Evolutionary conservation across 1,140 invertebrate genomes (phyloP).

Genomic region (Odontomachus brunneus): DNA sequence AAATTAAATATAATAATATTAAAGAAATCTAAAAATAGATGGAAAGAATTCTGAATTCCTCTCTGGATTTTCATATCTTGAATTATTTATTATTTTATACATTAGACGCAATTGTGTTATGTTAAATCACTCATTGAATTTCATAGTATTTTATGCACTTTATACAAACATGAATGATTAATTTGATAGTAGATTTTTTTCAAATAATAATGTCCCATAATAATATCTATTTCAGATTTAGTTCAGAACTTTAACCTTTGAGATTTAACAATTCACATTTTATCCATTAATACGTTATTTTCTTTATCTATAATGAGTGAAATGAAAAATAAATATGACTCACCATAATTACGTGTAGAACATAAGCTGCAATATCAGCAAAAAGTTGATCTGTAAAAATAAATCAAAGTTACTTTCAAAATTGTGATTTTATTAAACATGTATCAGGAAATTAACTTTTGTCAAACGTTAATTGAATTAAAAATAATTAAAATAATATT

Average conservation of each 20-base stretch:
- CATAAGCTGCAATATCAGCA: background rate
- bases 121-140: background rate
- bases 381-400: slow-evolving; percentile 27
- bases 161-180: background rate
- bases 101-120: background rate
- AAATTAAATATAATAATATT: background rate
- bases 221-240: slow-evolving; percentile 2
- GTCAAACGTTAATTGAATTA: no score
- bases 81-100: background rate
- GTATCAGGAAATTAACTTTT: background rate
- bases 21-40: no score
- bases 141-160: background rate
- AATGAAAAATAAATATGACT: background rate
- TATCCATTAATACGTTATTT: background rate
- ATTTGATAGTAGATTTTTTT: background rate
- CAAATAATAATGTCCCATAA: background rate
- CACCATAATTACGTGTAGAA: slow-evolving; percentile 32
- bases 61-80: background rate
- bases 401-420: slow-evolving; percentile 27
- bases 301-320: no score
- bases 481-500: background rate
- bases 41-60: no score
- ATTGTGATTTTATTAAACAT: background rate
- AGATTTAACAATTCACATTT: background rate
- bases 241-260: background rate